Evolutionary conservation across 2,797 vertebrate species (phyloP).

Genomic region (Pseudochaenichthys georgianus): DNA sequence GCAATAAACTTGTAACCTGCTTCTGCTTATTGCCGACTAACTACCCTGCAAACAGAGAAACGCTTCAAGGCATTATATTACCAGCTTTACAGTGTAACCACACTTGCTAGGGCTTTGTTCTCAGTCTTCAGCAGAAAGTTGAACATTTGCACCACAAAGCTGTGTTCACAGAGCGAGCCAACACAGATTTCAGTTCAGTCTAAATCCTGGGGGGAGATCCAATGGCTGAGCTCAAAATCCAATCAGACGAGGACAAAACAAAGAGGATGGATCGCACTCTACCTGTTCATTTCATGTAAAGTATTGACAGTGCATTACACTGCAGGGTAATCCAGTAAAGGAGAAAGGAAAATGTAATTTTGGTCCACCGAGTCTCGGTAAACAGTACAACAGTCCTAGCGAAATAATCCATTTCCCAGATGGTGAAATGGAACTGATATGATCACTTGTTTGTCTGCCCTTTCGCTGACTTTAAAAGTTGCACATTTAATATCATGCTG

Average conservation of each 20-base stretch:
- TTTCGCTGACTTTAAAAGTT: constrained; percentile 9
- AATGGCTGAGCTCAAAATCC: constrained; percentile 42
- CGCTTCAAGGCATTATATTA: constrained; percentile 39
- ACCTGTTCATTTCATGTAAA: constrained; percentile 58
- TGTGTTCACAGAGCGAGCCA: constrained; percentile 30
- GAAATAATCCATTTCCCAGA: constrained; percentile 46
- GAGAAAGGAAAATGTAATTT: constrained; percentile 48
- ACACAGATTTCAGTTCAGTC: constrained; percentile 35
- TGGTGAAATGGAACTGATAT: constrained; percentile 22
- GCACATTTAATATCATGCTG: constrained; percentile 11
- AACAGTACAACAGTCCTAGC: constrained; percentile 31
- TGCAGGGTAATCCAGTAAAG: constrained; percentile 47
- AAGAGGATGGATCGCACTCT: constrained; percentile 51
- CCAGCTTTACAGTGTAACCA: constrained; percentile 24
- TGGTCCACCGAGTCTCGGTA: constrained; percentile 16
- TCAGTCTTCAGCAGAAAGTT: constrained; percentile 45
- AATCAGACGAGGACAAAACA: constrained; percentile 55
- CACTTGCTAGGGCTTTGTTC: constrained; percentile 25
- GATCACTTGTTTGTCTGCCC: constrained; percentile 30
- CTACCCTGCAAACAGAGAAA: constrained; percentile 31
- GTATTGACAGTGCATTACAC: constrained; percentile 42
- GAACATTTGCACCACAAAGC: constrained; percentile 59
- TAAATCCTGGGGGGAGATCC: constrained; percentile 36
- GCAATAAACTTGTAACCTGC: constrained; percentile 47
- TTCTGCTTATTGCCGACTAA: constrained; percentile 33